Conservation (phyloP, 2,888 invertebrate genomes). For the Eumerus sabulonum region DNA sequence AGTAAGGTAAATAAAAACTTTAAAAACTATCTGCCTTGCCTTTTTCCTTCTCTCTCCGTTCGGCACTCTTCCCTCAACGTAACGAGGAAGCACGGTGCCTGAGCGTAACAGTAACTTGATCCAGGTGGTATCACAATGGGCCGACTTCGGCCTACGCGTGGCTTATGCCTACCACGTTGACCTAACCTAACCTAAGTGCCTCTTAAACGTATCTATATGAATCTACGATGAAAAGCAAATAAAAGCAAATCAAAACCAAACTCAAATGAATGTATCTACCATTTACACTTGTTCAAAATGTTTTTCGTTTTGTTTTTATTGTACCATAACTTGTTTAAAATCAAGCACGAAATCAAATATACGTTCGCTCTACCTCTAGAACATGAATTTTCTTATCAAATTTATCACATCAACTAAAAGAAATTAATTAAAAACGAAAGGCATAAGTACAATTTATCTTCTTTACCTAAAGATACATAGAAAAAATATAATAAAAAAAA, state of each 20-base stretch:
- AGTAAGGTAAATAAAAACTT: too few species aligned
- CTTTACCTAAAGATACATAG: slow-evolving; percentile 24
- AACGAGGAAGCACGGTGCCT: too few species aligned
- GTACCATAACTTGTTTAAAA: slow-evolving; percentile 35
- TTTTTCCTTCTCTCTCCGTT: too few species aligned
- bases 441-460: slow-evolving; percentile 8
- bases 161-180: too few species aligned
- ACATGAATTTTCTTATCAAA: slow-evolving; percentile 41
- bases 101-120: too few species aligned
- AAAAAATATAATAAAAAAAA: slow-evolving; percentile 21
- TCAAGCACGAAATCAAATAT: slow-evolving; percentile 33
- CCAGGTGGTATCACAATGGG: too few species aligned
- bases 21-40: too few species aligned
- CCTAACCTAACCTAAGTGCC: too few species aligned
- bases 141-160: too few species aligned
- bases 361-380: slow-evolving; percentile 13
- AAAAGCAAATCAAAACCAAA: background rate
- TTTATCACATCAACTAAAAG: slow-evolving; percentile 67
- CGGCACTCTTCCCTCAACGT: too few species aligned
- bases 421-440: slow-evolving; percentile 30
- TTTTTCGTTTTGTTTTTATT: slow-evolving; percentile 30
- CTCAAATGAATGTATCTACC: background rate
- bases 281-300: slow-evolving; percentile 29
- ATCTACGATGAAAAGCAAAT: too few species aligned
- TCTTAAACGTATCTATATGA: too few species aligned